Evolutionary conservation across 2,113 vertebrate genomes (phyloP).

Genomic region (Phyllostomus discolor): DNA sequence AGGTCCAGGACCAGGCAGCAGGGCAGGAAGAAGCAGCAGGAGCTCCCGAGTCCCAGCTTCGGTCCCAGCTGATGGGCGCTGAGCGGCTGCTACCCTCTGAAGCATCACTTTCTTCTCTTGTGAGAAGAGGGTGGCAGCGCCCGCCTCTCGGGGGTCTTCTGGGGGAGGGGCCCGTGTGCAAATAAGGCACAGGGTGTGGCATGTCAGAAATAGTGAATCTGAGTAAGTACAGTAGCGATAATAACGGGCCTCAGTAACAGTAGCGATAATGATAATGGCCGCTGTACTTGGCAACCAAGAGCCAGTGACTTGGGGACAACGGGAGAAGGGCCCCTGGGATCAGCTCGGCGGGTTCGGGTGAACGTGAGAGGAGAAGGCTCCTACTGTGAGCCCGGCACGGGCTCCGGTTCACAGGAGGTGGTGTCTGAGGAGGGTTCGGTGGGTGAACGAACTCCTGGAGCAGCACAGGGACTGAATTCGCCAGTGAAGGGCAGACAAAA

Average conservation of each 20-base stretch:
- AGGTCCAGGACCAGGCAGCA: background rate
- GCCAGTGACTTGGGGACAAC: background rate
- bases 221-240: background rate
- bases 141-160: background rate
- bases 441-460: background rate
- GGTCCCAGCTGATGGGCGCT: background rate
- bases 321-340: background rate
- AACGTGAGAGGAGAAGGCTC: background rate
- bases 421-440: background rate
- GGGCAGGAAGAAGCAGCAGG: background rate
- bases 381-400: background rate
- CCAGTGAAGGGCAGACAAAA: background rate
- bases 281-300: background rate
- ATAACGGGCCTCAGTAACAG: too few species aligned
- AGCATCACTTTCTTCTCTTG: background rate
- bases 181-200: background rate
- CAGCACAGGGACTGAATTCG: background rate
- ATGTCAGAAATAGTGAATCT: background rate
- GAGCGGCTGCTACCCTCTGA: background rate
- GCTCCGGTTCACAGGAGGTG: background rate
- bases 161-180: background rate
- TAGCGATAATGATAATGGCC: background rate
- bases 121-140: background rate
- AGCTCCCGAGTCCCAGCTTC: background rate
- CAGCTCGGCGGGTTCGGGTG: background rate